Percentiles rank a stretch among this genome's conserved stretches.
These are phyloP conservation scores for Spatula versicolor DNA, from an alignment of 2,797 vertebrate genomes.

Conservation along the genomic window DNA sequence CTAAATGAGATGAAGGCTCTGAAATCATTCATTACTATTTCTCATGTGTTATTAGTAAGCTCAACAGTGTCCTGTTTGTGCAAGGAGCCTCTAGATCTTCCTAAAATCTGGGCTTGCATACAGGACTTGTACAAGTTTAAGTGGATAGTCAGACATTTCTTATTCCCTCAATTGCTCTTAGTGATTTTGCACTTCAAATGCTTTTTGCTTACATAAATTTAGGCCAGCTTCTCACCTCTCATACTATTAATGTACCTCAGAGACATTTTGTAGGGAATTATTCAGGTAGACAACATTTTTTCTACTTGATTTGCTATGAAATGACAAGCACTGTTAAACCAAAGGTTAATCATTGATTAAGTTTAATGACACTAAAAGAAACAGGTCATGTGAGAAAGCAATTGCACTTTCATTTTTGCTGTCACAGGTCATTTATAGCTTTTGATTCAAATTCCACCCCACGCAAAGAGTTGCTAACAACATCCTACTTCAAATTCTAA, in stretches of 20 bases:
- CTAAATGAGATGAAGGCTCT: conserved; percentile 29
- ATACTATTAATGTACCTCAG: conserved; percentile 11
- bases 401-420: conserved; percentile 70
- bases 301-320: conserved; percentile 73
- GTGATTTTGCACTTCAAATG: conserved; percentile 27
- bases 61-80: neutral
- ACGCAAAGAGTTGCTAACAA: conserved; percentile 76
- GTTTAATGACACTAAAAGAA: conserved; percentile 73
- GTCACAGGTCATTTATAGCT: conserved; percentile 67
- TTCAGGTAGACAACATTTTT: conserved; percentile 71
- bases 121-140: neutral
- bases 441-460: conserved; percentile 76
- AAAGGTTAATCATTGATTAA: conserved; percentile 75
- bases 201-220: neutral
- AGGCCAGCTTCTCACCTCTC: conserved; percentile 50
- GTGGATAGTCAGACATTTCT: conserved; percentile 24
- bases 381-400: conserved; percentile 69
- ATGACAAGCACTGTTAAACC: conserved; percentile 68
- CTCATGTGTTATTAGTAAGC: neutral
- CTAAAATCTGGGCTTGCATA: neutral
- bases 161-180: neutral
- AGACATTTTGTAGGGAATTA: conserved; percentile 68
- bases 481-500: conserved; percentile 76
- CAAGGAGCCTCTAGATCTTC: neutral
- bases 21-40: conserved; percentile 14